Conservation (phyloP, 2,888 invertebrate species). For the Drosophila leonis region DNA sequence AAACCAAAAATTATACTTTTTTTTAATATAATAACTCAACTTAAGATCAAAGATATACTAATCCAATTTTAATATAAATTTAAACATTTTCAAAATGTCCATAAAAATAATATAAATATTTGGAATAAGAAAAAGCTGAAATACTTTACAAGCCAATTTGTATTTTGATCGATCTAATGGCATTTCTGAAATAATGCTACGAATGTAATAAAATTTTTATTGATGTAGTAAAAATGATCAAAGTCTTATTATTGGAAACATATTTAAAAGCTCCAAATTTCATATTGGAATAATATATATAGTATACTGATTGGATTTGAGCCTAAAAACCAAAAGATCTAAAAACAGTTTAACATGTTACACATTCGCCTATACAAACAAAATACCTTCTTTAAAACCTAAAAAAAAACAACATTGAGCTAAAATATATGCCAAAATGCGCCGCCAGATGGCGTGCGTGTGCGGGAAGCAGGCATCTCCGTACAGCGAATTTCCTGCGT, state of each 20-base stretch:
- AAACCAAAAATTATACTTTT: neutral
- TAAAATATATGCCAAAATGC: slow-evolving; percentile 34
- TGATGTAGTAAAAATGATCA: neutral
- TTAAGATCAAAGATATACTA: neutral
- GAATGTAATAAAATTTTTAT: neutral
- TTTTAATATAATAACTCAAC: too few species aligned
- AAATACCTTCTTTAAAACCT: neutral
- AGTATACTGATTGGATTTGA: neutral
- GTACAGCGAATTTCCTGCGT: slow-evolving; percentile 51
- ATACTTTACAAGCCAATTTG: neutral
- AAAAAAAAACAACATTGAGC: neutral
- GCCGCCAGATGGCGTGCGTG: slow-evolving; percentile 18
- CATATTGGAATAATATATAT: neutral
- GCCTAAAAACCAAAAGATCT: neutral
- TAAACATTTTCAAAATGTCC: neutral
- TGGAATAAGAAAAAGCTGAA: neutral
- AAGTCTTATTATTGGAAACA: neutral
- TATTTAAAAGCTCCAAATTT: neutral
- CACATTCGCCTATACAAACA: neutral
- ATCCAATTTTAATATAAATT: neutral
- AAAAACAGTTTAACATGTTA: neutral
- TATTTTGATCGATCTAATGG: neutral
- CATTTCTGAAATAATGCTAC: neutral
- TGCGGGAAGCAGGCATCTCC: slow-evolving; percentile 5
- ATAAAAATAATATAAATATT: neutral